A percentile compares a stretch with the other conserved stretches of the same genome.
Conservation (phyloP, 2,888 invertebrate species). For the Chymomyza procnemis region DNA sequence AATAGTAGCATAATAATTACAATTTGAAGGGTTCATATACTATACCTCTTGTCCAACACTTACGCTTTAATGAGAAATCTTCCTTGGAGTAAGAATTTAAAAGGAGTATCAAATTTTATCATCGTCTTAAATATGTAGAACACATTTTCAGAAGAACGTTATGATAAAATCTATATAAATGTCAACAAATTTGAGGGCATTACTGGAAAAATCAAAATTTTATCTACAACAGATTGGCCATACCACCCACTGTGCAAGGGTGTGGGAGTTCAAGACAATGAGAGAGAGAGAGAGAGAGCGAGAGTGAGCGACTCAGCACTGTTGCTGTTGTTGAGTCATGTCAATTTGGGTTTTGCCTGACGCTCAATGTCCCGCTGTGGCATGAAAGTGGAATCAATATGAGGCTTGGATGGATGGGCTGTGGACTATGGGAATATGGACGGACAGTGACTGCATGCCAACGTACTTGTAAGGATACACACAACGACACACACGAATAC, state of each 20-base stretch:
- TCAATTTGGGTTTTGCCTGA: slow-evolving; percentile 61
- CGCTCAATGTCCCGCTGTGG: slow-evolving; percentile 32
- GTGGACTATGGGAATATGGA: slow-evolving; percentile 1
- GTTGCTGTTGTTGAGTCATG: slow-evolving; percentile 63
- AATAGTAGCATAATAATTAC: too few relatives aligned
- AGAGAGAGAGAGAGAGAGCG: neutral
- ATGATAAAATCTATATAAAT: too few relatives aligned
- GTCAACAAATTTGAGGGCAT: slow-evolving; percentile 12
- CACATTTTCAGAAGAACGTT: too few relatives aligned
- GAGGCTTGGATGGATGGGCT: slow-evolving; percentile 25
- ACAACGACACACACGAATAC: slow-evolving; percentile 15
- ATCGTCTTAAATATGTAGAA: too few relatives aligned
- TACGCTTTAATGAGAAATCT: too few relatives aligned
- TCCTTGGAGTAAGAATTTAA: too few relatives aligned
- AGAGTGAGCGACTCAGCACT: neutral
- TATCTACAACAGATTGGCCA: too few relatives aligned
- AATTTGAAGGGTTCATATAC: too few relatives aligned
- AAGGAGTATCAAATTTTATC: too few relatives aligned
- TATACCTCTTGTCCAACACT: too few relatives aligned
- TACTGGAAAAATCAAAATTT: too few relatives aligned
- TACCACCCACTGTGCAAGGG: too few relatives aligned
- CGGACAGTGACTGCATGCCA: slow-evolving; percentile 19
- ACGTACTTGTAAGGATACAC: slow-evolving; percentile 63
- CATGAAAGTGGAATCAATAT: slow-evolving; percentile 63
- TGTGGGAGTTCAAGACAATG: neutral